Evolutionary conservation across 2,888 invertebrate species (phyloP).

Genomic region (Thecocarcelia acutangulata): DNA sequence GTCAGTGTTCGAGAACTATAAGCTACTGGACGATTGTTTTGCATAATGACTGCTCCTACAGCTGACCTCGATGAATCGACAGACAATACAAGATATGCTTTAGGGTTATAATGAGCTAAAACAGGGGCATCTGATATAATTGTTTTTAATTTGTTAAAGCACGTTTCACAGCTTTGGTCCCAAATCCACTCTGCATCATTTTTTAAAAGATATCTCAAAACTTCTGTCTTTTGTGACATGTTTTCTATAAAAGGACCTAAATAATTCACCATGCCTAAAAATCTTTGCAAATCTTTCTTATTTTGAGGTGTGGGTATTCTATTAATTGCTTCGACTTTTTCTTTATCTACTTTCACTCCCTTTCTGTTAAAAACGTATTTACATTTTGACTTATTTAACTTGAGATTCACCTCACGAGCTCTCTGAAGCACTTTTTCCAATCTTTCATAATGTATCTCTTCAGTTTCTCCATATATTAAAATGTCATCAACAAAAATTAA

Average conservation of each 20-base stretch:
- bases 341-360: neutral
- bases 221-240: neutral
- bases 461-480: neutral
- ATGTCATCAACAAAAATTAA: slow-evolving; percentile 16
- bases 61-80: slow-evolving; percentile 34
- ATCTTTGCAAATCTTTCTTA: neutral
- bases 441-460: neutral
- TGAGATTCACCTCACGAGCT: neutral
- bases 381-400: slow-evolving; percentile 1
- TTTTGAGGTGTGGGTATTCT: neutral
- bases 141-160: neutral
- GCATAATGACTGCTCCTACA: slow-evolving; percentile 30
- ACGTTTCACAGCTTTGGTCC: slow-evolving; percentile 31
- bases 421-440: slow-evolving; percentile 7
- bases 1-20: neutral
- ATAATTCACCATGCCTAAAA: neutral
- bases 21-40: neutral
- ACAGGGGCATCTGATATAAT: neutral
- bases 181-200: slow-evolving; percentile 1
- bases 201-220: neutral
- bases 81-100: slow-evolving; percentile 34
- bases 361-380: slow-evolving; percentile 18
- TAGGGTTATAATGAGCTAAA: slow-evolving; percentile 40
- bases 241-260: neutral
- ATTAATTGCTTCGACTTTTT: neutral